Conservation (phyloP, 2,797 vertebrate genomes). For the Onychomys leucogaster region DNA sequence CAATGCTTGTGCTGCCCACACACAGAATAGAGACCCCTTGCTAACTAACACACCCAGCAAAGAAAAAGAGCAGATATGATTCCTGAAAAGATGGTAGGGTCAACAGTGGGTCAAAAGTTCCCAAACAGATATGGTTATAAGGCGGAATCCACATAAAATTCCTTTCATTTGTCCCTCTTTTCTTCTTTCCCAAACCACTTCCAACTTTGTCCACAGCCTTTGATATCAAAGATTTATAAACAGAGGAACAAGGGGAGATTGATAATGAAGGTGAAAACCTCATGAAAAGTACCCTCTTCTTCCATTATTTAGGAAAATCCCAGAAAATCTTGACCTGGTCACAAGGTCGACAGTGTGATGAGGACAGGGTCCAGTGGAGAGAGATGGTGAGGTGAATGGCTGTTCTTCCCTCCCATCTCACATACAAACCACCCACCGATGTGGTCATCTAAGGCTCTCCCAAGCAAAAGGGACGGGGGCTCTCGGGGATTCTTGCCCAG, state of each 20-base stretch:
- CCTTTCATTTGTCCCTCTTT: not conserved
- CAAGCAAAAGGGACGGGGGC: not conserved
- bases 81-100: not conserved
- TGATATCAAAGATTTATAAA: conserved; percentile 30
- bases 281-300: conserved; percentile 59
- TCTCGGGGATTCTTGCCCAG: not conserved
- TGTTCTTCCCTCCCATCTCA: not conserved
- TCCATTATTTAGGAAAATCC: conserved; percentile 75
- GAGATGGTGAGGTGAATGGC: not conserved
- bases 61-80: not conserved
- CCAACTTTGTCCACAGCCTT: not conserved
- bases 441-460: not conserved
- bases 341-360: not conserved
- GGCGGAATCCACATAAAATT: conserved; percentile 57
- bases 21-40: not conserved
- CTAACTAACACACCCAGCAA: not conserved
- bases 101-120: not conserved
- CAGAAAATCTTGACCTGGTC: conserved; percentile 65
- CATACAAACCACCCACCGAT: not conserved
- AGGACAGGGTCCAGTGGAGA: not conserved
- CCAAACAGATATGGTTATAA: not conserved
- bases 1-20: not conserved
- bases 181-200: not conserved
- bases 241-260: conserved; percentile 50
- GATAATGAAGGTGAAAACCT: conserved; percentile 27